Evolutionary conservation across 2,888 invertebrate species (phyloP).

Genomic region (Leptinotarsa juncta): DNA sequence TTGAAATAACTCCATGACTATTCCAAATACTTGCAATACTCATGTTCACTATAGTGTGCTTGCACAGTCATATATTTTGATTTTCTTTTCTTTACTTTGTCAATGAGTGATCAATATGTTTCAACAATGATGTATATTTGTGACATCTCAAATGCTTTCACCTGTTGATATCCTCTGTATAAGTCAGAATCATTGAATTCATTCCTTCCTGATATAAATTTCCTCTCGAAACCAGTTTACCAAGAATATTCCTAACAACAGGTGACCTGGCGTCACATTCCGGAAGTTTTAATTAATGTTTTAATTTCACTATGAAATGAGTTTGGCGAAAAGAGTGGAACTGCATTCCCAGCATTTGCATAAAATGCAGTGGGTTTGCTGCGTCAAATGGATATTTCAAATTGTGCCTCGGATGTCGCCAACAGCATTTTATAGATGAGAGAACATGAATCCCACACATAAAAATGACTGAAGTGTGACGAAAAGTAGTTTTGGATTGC

Average conservation of each 20-base stretch:
- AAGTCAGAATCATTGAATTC: too few relatives aligned
- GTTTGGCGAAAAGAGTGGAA: constrained; percentile 7
- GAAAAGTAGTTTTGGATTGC: constrained; percentile 1
- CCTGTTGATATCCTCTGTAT: too few relatives aligned
- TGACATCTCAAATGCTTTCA: too few relatives aligned
- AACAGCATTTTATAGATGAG: constrained; percentile 8
- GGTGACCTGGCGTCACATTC: constrained; percentile 8
- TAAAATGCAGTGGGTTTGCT: constrained; percentile 17
- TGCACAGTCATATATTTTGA: too few relatives aligned
- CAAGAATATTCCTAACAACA: not conserved
- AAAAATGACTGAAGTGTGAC: constrained; percentile 2
- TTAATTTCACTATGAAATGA: constrained; percentile 8
- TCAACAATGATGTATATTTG: too few relatives aligned
- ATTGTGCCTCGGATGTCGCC: constrained; percentile 14
- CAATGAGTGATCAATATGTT: too few relatives aligned
- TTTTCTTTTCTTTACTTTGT: too few relatives aligned
- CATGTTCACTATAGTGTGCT: too few relatives aligned
- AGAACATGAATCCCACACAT: constrained; percentile 3
- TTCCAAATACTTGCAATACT: too few relatives aligned
- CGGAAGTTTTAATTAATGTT: constrained; percentile 12
- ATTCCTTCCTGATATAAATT: not conserved
- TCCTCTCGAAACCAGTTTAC: not conserved
- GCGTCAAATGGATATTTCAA: constrained; percentile 14
- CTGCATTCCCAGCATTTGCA: constrained; percentile 18
- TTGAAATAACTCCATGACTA: too few relatives aligned